phyloP scores from a whole-genome alignment of 2,797 vertebrate species.

The Leptodactylus fallax region DNA sequence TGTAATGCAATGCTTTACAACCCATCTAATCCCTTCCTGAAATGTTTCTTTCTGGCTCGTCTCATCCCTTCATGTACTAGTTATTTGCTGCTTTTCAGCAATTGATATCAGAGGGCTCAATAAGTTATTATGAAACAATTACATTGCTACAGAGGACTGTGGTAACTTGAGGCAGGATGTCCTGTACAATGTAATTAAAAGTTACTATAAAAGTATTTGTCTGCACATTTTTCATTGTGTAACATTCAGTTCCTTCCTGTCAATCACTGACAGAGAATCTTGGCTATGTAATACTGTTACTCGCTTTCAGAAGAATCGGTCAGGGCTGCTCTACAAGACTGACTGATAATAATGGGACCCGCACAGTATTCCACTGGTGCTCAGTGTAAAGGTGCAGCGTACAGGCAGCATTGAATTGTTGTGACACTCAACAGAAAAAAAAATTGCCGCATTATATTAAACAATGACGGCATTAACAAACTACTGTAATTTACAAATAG shows the following conservation, averaged over 20 bases:
- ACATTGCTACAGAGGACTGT: not conserved
- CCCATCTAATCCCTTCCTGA: constrained; percentile 58
- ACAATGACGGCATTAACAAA: too few species aligned
- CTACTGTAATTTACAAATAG: too few species aligned
- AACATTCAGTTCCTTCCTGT: not conserved
- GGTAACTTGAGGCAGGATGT: not conserved
- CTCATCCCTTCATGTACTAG: constrained; percentile 34
- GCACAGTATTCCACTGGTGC: too few species aligned
- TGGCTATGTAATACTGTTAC: not conserved
- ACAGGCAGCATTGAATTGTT: too few species aligned
- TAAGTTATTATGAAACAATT: not conserved
- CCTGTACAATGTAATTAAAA: constrained; percentile 2
- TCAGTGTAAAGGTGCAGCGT: too few species aligned
- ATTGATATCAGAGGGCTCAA: constrained; percentile 19
- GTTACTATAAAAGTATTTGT: not conserved
- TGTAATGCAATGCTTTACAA: constrained; percentile 61
- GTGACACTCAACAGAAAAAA: too few species aligned
- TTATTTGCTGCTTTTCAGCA: constrained; percentile 30
- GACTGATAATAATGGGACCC: too few species aligned
- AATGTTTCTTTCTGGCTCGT: constrained; percentile 42
- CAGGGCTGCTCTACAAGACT: too few species aligned
- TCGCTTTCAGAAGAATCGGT: too few species aligned
- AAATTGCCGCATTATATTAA: too few species aligned
- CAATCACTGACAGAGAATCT: not conserved
- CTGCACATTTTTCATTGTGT: not conserved